Evolutionary conservation across 1,140 invertebrate genomes (phyloP).

Genomic region (Drosophila oshimai): DNA sequence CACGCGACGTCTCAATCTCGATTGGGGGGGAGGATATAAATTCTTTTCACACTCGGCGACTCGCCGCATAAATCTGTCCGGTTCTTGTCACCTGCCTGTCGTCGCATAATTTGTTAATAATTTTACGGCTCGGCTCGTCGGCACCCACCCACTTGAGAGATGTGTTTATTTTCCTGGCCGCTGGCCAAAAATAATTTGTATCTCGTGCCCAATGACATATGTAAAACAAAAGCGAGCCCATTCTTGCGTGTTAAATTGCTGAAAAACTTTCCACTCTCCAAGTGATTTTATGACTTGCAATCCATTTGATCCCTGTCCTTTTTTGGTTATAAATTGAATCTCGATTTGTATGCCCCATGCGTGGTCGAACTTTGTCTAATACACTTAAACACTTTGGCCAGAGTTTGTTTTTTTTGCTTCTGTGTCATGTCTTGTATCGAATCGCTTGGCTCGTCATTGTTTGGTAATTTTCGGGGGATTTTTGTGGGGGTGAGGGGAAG

Average conservation of each 20-base stretch:
- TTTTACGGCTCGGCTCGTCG: conserved; percentile 17
- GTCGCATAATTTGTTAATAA: conserved; percentile 59
- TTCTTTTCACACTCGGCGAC: conserved; percentile 20
- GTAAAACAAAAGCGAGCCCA: conserved; percentile 1
- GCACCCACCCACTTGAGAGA: conserved; percentile 22
- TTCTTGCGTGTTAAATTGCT: conserved; percentile 16
- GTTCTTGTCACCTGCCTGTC: conserved; percentile 61
- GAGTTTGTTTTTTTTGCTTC: conserved; percentile 9
- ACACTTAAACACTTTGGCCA: conserved; percentile 54
- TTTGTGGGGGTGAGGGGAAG: background rate
- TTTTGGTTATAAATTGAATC: conserved; percentile 52
- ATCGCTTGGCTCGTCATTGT: conserved; percentile 39
- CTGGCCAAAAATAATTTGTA: conserved; percentile 28
- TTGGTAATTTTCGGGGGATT: conserved; percentile 18
- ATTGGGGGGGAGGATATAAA: conserved; percentile 7
- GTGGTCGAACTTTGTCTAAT: conserved; percentile 37
- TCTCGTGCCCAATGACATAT: conserved; percentile 20
- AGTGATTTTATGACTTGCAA: conserved; percentile 58
- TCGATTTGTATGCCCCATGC: conserved; percentile 62
- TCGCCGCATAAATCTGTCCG: conserved; percentile 47
- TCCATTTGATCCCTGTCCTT: background rate
- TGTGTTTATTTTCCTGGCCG: conserved; percentile 19
- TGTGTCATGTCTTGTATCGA: conserved; percentile 3
- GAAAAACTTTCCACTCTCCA: background rate
- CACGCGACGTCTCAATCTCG: conserved; percentile 15